These are phyloP conservation scores for Cyrtonyx montezumae DNA, from an alignment of 2,113 vertebrate species.

Conservation along the genomic window DNA sequence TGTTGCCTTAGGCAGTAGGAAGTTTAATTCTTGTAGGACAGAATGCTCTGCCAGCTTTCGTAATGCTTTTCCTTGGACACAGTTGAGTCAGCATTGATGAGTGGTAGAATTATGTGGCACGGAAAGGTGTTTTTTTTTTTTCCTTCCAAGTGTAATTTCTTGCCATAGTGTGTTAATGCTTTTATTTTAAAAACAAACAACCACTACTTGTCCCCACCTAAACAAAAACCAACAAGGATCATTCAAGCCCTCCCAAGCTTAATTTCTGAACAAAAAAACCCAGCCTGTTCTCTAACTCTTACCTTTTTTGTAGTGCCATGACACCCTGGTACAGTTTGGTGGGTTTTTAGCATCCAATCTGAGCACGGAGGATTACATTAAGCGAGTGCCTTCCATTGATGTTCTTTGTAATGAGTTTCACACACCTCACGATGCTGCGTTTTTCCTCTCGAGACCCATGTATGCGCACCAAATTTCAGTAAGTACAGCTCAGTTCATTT, in stretches of 20 bases:
- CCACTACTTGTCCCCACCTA: background rate
- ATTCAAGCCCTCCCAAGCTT: background rate
- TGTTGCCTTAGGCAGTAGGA: background rate
- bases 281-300: background rate
- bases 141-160: background rate
- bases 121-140: background rate
- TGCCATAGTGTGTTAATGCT: background rate
- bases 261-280: background rate
- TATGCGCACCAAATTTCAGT: slow-evolving; percentile 98
- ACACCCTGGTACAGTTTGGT: slow-evolving; percentile 97
- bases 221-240: background rate
- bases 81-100: slow-evolving; percentile 4
- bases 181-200: background rate
- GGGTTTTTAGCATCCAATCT: slow-evolving; percentile 98
- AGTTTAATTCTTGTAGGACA: background rate
- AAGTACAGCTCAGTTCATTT: slow-evolving; percentile 72
- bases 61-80: background rate
- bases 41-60: background rate
- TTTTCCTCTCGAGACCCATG: slow-evolving; percentile 98
- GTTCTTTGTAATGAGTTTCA: slow-evolving; percentile 97
- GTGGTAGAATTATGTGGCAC: background rate
- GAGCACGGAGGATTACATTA: slow-evolving; percentile 99
- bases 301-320: slow-evolving; percentile 88
- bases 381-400: slow-evolving; percentile 95
- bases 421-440: slow-evolving; percentile 96